Evolutionary conservation across 2,888 invertebrate species (phyloP).

Genomic region (Acronicta leporina): DNA sequence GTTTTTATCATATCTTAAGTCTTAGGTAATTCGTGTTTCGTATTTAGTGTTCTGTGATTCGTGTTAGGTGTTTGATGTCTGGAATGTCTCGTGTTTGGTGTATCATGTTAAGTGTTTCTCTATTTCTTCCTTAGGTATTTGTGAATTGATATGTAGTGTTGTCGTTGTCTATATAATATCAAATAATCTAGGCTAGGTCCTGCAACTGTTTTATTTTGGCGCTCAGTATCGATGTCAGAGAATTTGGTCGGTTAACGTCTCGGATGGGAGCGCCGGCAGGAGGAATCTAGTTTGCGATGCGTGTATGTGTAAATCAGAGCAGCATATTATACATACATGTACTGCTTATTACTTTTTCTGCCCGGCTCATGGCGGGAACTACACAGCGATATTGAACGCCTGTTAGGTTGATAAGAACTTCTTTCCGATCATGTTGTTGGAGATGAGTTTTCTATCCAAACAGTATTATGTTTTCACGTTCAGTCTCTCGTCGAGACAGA

Average conservation of each 20-base stretch:
- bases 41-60: background rate
- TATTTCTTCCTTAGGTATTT: background rate
- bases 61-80: background rate
- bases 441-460: conserved; percentile 8
- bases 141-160: background rate
- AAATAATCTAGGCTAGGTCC: background rate
- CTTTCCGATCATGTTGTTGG: background rate
- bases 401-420: conserved; percentile 1
- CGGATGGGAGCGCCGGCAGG: background rate
- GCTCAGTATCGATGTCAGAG: background rate
- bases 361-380: background rate
- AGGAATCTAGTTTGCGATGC: background rate
- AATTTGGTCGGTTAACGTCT: background rate
- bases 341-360: background rate
- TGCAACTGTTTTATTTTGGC: background rate
- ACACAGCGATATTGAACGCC: background rate
- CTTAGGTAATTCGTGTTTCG: background rate
- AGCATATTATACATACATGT: background rate
- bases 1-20: background rate
- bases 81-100: background rate
- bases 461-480: conserved; percentile 5
- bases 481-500: background rate
- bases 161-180: background rate
- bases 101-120: background rate
- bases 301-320: background rate